Base-by-base conservation (phyloP, 1,140 invertebrate genomes). In the Drosophila sturtevanti region DNA sequence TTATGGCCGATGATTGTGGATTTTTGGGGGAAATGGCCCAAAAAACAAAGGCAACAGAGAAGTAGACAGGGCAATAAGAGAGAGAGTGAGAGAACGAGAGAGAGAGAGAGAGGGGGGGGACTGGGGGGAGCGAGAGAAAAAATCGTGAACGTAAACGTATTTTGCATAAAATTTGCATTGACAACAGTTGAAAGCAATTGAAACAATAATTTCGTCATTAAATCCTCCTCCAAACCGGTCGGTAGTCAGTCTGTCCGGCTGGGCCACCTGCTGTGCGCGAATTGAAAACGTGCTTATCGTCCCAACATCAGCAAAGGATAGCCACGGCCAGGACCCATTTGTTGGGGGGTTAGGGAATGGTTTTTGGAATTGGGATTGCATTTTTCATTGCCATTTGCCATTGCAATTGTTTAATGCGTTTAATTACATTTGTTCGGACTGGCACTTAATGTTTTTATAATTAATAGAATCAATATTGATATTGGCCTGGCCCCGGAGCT, bases 381-480 rank as follows among this genome's bases (percentile, higher is more conserved):
- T 84, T 82, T 85, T 66, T 72, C 66, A 48, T 48, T 63, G 76
- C 64, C 76, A 85, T 85, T 80, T 60, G 58, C 73, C 65, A 31
- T 55, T 74, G 65, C 84, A 89, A 89, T 89, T 89, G 84, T 89
- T 89, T 84, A 89, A 89, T 87, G 84, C 79, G 85, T 89, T 89
- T 89, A 89, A 89, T 89, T 89, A 89, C 84, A 89, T 89, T 89
- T 89, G 85, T 84, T 85, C 72, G 77, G 41, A 48, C 77, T 48
- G 82, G 66, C 87, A 89, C 89, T 90, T 90, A 90, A 90, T 90
- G 89, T 90, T 90, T 90, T 90, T 90, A 89, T 90, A 90, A 90
- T 90, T 90, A 90, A 90, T 90, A 90, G 89, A 91, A 90, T 90
- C 89, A 90, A 90, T 90, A 90, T 90, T 89, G 77, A 80, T 80